Base-by-base conservation (phyloP, 1,140 invertebrate species). In the Ceratina calcarata region DNA sequence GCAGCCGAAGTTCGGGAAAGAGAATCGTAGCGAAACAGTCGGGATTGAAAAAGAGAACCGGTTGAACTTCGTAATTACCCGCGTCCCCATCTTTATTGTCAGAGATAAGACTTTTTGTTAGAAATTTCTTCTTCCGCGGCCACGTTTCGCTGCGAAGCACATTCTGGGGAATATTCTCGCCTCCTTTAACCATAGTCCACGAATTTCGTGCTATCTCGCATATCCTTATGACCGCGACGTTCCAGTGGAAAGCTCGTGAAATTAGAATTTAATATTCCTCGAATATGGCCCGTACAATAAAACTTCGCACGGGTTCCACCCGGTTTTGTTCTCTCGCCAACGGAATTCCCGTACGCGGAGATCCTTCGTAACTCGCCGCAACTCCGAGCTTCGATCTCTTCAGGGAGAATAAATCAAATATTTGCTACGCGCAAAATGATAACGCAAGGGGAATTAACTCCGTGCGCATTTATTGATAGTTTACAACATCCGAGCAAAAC, bases 201-300 rank as follows among this genome's bases (percentile, higher is more conserved):
- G 24, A 68, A 68, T 32, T 68, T 32, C 37, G 4, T n/a, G 4
- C 1, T 8, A 4, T 27, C 24, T n/a, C 15, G n/a, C 22, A 18
- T 7, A 15, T 6, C 12, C 32, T 20, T 66, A 22, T 32, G 22
- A 62, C 12, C 49, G 22, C 20, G 4, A 1, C 32, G 32, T 45
- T 24, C 3, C 18, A 8, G 24, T 1, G 16, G 8, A 32, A 3
- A 57, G 4, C 10, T 27, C 32, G n/a, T 27, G 51, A 58, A 49
- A 64, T 58, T 27, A 20, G n/a, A 18, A 57, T 58, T 75, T 67
- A 66, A 75, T 75, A 67, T 75, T 75, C 64, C 12, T 45, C 62
- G 16, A 67, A 67, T 32, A 22, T 16, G 20, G 20, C 15, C 32
- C 1, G 13, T 7, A 6, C 37, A 60, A 76, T 58, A 67, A 76